Evolutionary conservation across 1,140 invertebrate species (phyloP), one percentile per base, ranked within the genome.

Genomic region (Drosophila mauritiana): DNA sequence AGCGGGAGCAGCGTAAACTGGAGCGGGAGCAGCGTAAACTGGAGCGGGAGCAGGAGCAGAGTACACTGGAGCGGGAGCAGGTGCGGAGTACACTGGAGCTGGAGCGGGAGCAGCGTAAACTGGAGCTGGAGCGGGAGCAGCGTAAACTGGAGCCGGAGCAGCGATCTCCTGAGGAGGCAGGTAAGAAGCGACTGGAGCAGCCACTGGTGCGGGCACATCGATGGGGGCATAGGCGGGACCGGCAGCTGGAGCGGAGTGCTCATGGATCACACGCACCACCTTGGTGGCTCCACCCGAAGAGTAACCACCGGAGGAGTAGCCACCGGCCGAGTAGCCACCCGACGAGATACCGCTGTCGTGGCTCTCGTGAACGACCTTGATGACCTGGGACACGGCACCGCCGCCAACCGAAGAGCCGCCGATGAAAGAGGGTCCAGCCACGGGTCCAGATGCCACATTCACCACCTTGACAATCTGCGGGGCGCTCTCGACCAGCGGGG

Each of bases 191-290:
- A 59, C 53, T 6, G 75, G 78, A 20, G 75, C 72, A 17, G 52
- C 52, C 51, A 45, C 70, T 34, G 54, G 65, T 3, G 39, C 37
- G 57, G 81, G 36, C 48, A 65, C 8, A 57, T 70, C 68, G 22
- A 72, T 72, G 43, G 82, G 70, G n/a, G 78, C 77, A 49, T 69
- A 64, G 37, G 68, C 67, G 3, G 67, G 31, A 10, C 52, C 58
- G 12, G 15, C 64, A 27, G 64, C 57, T 10, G 22, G 67, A 48
- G 42, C 34, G 5, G 76, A 65, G 25, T 91, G 84, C 45, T 91
- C 84, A 43, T 91, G 89, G 39, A 91, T 91, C 11, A 91, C 89
- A 34, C 90, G 89, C 34, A 91, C 85, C 34, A 91, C 90, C 55
- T 89, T 91, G 51, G 81, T 69, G 42, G 70, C 69, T 37, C 77